A percentile compares a stretch with the other conserved stretches of the same genome.
These are phyloP conservation scores for Polymixis flavicincta DNA, from an alignment of 2,888 invertebrate species.

Conservation along the genomic window DNA sequence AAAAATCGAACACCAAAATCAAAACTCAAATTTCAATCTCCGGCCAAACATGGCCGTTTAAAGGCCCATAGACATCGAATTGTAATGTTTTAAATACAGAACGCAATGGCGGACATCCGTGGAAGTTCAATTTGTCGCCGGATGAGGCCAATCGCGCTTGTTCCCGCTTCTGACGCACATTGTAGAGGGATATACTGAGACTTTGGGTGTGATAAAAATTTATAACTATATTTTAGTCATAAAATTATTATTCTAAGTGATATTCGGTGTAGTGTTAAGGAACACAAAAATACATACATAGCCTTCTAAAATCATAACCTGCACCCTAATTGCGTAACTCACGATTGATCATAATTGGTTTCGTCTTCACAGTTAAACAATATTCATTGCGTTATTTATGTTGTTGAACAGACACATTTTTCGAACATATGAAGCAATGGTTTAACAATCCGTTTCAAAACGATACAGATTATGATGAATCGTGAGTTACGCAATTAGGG, in stretches of 20 bases:
- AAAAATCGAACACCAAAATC: constrained; percentile 13
- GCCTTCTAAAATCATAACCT: not conserved
- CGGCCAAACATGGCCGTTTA: constrained; percentile 6
- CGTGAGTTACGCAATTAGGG: no score
- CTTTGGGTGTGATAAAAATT: constrained; percentile 53
- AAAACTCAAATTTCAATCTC: constrained; percentile 2
- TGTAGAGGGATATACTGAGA: constrained; percentile 55
- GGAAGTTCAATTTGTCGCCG: constrained; percentile 64
- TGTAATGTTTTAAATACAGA: constrained; percentile 63
- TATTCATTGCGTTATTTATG: no score
- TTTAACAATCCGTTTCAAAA: no score
- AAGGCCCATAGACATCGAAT: constrained; percentile 50
- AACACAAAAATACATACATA: not conserved
- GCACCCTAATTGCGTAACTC: no score
- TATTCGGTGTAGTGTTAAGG: not conserved
- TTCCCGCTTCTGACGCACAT: constrained; percentile 65
- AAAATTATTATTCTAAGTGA: not conserved
- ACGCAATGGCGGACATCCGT: constrained; percentile 66
- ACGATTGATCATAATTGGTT: no score
- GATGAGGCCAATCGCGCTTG: constrained; percentile 66
- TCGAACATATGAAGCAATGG: no score
- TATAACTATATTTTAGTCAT: constrained; percentile 5
- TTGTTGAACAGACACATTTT: no score
- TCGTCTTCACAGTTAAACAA: no score
- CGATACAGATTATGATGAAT: no score